Percentiles rank a stretch among this genome's conserved stretches.
Conservation (phyloP, 1,140 invertebrate species). For the Coptotermes formosanus region DNA sequence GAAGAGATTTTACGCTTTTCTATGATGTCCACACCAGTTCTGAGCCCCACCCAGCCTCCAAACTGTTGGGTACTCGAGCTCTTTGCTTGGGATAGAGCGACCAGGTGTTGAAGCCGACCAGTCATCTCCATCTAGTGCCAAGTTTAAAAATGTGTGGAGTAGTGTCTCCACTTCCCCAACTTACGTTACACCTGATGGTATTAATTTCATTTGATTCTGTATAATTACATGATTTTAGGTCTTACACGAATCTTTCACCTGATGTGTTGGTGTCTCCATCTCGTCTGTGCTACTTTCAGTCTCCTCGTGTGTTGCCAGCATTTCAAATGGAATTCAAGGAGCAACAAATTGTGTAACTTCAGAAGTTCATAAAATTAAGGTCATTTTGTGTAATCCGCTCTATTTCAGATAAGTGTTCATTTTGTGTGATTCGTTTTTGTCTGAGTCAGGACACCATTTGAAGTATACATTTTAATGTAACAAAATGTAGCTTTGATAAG, state of each 20-base stretch:
- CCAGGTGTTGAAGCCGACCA: no score
- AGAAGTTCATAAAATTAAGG: no score
- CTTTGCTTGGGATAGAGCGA: no score
- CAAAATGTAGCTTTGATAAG: background rate
- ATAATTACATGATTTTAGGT: conserved; percentile 5
- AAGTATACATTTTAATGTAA: background rate
- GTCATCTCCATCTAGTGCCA: no score
- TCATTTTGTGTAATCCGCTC: background rate
- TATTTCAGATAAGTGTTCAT: conserved; percentile 7
- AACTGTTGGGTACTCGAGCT: no score
- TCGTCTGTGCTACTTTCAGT: background rate
- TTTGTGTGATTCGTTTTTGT: background rate
- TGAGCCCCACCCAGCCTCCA: no score
- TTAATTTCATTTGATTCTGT: background rate
- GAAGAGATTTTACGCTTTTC: no score
- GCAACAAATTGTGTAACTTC: background rate
- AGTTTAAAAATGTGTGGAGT: no score
- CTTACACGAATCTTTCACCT: background rate
- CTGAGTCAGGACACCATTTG: background rate
- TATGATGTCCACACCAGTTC: no score
- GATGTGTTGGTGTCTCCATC: background rate
- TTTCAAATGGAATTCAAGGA: background rate
- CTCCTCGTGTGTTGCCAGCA: background rate
- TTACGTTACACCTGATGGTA: no score
- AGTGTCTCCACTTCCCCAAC: no score